Conservation (phyloP, 2,113 vertebrate species). For the Loxodonta africana region DNA sequence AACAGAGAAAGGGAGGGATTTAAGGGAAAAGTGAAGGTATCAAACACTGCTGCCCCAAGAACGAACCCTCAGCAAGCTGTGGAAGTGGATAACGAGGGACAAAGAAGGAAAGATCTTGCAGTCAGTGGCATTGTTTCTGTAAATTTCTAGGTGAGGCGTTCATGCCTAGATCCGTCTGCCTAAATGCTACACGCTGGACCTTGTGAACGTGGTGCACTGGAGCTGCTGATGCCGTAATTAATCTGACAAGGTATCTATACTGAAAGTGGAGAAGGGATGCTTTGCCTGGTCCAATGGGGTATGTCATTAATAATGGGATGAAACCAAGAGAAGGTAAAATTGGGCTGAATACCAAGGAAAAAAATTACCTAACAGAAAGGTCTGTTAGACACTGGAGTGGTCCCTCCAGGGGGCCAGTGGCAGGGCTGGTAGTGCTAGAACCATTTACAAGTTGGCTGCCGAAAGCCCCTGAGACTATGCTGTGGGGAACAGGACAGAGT, state of each 20-base stretch:
- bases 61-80: background rate
- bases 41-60: background rate
- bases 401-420: constrained; percentile 17
- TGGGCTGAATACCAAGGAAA: constrained; percentile 62
- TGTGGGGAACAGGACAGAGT: constrained; percentile 28
- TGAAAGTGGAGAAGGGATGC: background rate
- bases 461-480: constrained; percentile 63
- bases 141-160: constrained; percentile 16
- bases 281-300: constrained; percentile 61
- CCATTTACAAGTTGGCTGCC: constrained; percentile 33
- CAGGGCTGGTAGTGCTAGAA: constrained; percentile 15
- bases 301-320: constrained; percentile 33
- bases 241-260: constrained; percentile 45
- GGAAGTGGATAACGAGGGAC: constrained; percentile 31
- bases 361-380: constrained; percentile 48
- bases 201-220: background rate
- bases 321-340: constrained; percentile 68
- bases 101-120: constrained; percentile 21
- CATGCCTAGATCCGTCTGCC: background rate
- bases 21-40: constrained; percentile 45
- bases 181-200: constrained; percentile 12
- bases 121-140: background rate
- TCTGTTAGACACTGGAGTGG: constrained; percentile 44
- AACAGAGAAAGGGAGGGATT: constrained; percentile 6
- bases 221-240: constrained; percentile 36